These are phyloP conservation scores for Calidris pugnax DNA, from an alignment of 2,113 vertebrate species.

Conservation along the genomic window DNA sequence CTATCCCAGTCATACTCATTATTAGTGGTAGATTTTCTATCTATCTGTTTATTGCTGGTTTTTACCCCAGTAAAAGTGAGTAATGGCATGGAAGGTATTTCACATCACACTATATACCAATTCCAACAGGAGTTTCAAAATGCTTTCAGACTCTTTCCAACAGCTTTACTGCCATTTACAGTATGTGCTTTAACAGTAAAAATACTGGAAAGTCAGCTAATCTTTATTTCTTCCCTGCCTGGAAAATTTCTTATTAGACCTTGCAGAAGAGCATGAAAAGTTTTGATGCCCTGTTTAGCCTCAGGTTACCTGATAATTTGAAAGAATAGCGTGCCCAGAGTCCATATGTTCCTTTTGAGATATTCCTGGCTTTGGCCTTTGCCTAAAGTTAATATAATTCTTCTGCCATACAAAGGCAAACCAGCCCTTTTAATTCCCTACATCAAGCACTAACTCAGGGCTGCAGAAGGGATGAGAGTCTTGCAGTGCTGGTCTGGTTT, in stretches of 20 bases:
- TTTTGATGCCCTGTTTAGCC: neutral
- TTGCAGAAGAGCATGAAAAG: neutral
- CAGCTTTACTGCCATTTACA: neutral
- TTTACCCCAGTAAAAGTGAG: neutral
- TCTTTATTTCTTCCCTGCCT: neutral
- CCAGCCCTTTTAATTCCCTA: neutral
- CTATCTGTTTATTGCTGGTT: neutral
- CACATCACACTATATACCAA: neutral
- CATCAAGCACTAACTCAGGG: neutral
- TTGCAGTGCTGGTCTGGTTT: neutral
- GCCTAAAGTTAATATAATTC: neutral
- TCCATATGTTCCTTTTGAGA: neutral
- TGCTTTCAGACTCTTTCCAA: neutral
- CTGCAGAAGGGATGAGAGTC: neutral
- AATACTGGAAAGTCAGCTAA: neutral
- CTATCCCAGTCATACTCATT: neutral
- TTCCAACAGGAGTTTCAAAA: neutral
- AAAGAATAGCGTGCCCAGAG: neutral
- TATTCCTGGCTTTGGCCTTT: neutral
- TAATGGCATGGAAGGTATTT: neutral
- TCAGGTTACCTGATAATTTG: neutral
- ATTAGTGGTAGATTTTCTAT: neutral
- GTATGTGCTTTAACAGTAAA: neutral
- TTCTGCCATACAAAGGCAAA: neutral
- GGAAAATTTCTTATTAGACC: conserved; percentile 1